phyloP scores from a whole-genome alignment of 2,888 invertebrate species.

The Drosophila rubida region DNA sequence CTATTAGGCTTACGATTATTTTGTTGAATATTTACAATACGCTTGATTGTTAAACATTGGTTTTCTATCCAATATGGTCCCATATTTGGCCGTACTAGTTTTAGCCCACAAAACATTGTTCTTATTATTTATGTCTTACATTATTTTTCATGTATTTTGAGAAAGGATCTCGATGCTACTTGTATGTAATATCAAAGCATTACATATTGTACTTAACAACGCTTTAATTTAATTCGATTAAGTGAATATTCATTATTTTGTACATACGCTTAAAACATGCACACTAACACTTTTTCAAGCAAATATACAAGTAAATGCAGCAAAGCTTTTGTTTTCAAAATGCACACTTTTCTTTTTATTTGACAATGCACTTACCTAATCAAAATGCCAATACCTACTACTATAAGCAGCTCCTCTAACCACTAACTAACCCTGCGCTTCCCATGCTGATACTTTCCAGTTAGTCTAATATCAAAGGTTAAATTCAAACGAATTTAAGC shows the following conservation, averaged over 20 bases:
- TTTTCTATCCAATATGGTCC: constrained; percentile 37
- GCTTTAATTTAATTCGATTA: constrained; percentile 55
- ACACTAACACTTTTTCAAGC: constrained; percentile 37
- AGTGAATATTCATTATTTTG: constrained; percentile 40
- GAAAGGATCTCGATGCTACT: constrained; percentile 64
- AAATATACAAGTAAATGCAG: constrained; percentile 37
- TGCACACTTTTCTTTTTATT: constrained; percentile 20
- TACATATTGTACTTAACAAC: constrained; percentile 64
- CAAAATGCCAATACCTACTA: constrained; percentile 29
- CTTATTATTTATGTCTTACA: constrained; percentile 64
- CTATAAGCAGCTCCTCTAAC: constrained; percentile 45
- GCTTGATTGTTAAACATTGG: constrained; percentile 61
- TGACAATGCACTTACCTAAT: constrained; percentile 17
- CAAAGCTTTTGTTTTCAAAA: constrained; percentile 31
- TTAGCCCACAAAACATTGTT: constrained; percentile 42
- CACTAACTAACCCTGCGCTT: constrained; percentile 66
- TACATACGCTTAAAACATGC: constrained; percentile 36
- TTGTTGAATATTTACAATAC: constrained; percentile 52
- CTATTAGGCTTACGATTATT: constrained; percentile 26
- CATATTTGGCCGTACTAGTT: constrained; percentile 40
- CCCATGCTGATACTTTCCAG: constrained; percentile 61
- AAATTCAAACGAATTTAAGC: constrained; percentile 78
- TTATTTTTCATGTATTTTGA: constrained; percentile 69
- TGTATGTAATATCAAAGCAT: constrained; percentile 56
- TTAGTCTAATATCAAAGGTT: constrained; percentile 70